A percentile compares a stretch with the other conserved stretches of the same genome.
These are phyloP conservation scores for Helicolenus hilgendorfi DNA, from an alignment of 2,797 vertebrate genomes.

Conservation along the genomic window DNA sequence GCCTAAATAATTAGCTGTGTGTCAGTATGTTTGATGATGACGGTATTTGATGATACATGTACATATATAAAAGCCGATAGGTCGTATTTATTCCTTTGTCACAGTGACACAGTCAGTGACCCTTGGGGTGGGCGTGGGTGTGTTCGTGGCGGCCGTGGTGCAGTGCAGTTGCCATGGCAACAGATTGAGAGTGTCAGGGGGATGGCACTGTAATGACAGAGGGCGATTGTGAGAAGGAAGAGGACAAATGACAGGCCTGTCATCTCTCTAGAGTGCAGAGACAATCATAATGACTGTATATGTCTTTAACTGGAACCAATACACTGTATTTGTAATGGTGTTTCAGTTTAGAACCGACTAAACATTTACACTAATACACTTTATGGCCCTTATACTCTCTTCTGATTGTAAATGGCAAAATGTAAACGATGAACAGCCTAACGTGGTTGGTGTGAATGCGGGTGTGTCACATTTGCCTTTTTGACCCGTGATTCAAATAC, in stretches of 20 bases:
- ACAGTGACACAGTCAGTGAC: slow-evolving; percentile 31
- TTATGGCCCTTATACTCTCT: neutral
- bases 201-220: slow-evolving; percentile 44
- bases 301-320: neutral
- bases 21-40: neutral
- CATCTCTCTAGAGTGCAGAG: slow-evolving; percentile 5
- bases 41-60: neutral
- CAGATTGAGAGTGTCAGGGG: slow-evolving; percentile 59
- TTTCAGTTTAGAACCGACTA: neutral
- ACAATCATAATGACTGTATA: neutral
- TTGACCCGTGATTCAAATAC: neutral
- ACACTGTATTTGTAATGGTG: neutral
- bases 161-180: slow-evolving; percentile 65
- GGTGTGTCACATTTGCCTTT: neutral
- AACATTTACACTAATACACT: neutral
- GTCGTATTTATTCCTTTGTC: neutral
- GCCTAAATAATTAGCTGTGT: neutral
- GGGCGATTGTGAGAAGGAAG: slow-evolving; percentile 30
- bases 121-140: slow-evolving; percentile 26
- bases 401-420: neutral
- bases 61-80: neutral
- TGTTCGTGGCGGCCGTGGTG: neutral
- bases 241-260: slow-evolving; percentile 25
- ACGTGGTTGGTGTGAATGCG: neutral
- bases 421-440: neutral